Base-by-base conservation (phyloP, 1,140 invertebrate genomes). In the Lordiphosa mommai region DNA sequence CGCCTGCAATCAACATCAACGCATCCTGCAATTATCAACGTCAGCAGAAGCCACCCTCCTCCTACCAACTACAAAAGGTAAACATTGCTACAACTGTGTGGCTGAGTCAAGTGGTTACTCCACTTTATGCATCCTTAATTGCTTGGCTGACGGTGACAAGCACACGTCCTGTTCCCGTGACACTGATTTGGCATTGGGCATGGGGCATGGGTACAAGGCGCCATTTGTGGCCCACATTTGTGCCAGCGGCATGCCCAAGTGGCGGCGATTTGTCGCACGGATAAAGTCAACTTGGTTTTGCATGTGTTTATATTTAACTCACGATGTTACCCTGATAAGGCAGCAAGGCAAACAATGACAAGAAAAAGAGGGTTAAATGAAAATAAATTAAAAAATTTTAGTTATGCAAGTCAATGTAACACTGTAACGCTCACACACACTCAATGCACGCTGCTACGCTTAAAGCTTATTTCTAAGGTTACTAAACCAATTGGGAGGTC, bases 61-160 rank as follows among this genome's bases (percentile, higher is more conserved):
- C 6, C 37, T 23, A 34, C 58, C 44, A 47, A 34, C 17, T 51
- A n/a, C 44, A 49, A 33, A 44, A 52, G 48, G 55, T 60, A 68
- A 52, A 68, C 66, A 69, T 9, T 30, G 30, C 7, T 58, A 43
- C 13, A 49, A 47, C 17, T 46, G 59, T 32, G 70, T 52, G 53
- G 59, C 51, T 60, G 63, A 58, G 68, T 65, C 65, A 68, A 80
- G 77, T 69, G 77, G 61, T 69, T 84, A 84, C 77, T 84, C 72
- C 77, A 84, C 55, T 84, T 84, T 76, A 69, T 84, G 77, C 77
- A 84, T 84, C 72, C 77, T 84, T 84, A 84, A 84, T 84, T 84
- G 77, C 77, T 66, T 38, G 43, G 27, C 63, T 57, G 36, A 70
- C 50, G 55, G 29, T 52, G 56, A 77, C 59, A 67, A 46, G 30